Evolutionary conservation across 2,888 invertebrate species (phyloP).

Genomic region (Deilephila elpenor): DNA sequence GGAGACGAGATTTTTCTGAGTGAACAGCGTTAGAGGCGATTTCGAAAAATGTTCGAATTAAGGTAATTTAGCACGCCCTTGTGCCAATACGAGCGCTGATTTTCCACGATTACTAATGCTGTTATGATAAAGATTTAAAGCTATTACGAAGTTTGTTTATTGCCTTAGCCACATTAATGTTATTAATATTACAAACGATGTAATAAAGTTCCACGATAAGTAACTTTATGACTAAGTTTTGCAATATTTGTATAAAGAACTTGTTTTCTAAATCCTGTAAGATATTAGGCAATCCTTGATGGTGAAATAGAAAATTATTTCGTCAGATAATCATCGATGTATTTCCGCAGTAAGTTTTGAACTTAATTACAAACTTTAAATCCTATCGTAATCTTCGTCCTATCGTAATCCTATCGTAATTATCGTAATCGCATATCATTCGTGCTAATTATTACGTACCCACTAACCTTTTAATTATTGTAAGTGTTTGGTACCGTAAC

Average conservation of each 20-base stretch:
- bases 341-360: neutral
- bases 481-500: neutral
- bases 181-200: conserved; percentile 33
- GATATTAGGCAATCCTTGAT: neutral
- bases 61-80: conserved; percentile 34
- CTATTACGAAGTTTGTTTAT: conserved; percentile 30
- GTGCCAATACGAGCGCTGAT: conserved; percentile 11
- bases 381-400: neutral
- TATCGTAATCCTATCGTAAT: neutral
- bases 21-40: conserved; percentile 44
- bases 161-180: conserved; percentile 31
- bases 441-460: neutral
- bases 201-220: conserved; percentile 27
- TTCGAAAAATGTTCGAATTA: conserved; percentile 38
- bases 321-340: neutral
- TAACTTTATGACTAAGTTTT: conserved; percentile 19
- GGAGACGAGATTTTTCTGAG: conserved; percentile 53
- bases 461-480: neutral
- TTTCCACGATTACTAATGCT: conserved; percentile 26
- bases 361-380: neutral
- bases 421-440: neutral
- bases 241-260: neutral
- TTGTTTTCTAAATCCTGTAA: neutral
- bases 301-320: neutral
- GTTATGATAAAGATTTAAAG: conserved; percentile 34